Evolutionary conservation across 2,113 vertebrate species (phyloP), one percentile per base, ranked within the genome.

Genomic region (Elachura formosa): DNA sequence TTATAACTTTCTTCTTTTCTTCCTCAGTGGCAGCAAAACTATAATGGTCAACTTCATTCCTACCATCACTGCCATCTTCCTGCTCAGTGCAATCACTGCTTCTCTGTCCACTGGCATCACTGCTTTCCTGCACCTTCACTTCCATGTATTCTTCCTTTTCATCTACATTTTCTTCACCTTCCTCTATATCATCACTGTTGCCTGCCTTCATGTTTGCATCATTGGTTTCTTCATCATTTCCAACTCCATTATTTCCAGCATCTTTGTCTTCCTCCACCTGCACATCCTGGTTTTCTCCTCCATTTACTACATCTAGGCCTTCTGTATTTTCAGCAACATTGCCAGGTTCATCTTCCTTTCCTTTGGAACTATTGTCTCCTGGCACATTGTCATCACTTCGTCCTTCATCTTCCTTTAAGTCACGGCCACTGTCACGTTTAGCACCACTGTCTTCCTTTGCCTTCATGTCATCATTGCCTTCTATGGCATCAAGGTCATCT

Each of bases 391-490:
- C 17, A 20, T 28, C 64, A 34, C 33, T 67, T 33, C 1, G 0
- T 14, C 12, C 18, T 28, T 48, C 31, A 48, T 26, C 33, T 7
- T 34, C 20, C 64, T 11, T 34, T 20, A 4, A 0, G 1, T 67
- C 33, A 14, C 1, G 5, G 33, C 2, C 24, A 34, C 28, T 19
- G 1, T 34, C 12, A 10, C 0, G 20, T 10, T 34, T 14, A 4
- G 28, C 12, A 20, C 28, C 12, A 3, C 3, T 4, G 17, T 48
- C 24, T 28, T 67, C 3, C 24, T 67, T 34, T n/a, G 20, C 1
- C 24, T 48, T 48, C 17, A 20, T 9, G 6, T 36, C 45, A 7
- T 48, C 12, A 34, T 20, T 11, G 13, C 2, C 2, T 23, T 31
- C 48, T 10, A 4, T 17, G 20, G 23, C 22, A n/a, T 12, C 10